Base-by-base conservation (phyloP, 2,888 invertebrate species). In the Cataglyphis albicans region DNA sequence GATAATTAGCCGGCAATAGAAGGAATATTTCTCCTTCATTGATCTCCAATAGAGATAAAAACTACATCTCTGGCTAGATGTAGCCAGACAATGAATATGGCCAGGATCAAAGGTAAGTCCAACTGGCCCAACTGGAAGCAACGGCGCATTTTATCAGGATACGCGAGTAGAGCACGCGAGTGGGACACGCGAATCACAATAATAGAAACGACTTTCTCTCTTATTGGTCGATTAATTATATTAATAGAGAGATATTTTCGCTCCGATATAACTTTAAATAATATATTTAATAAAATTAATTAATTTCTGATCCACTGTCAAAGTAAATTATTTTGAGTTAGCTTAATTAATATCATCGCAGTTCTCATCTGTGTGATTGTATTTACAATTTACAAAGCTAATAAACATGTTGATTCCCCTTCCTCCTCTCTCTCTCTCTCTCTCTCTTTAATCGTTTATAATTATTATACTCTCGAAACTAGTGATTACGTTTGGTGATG, bases 181-280 rank as follows among this genome's bases (percentile, higher is more conserved):
- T 29, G 29, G 29, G 29, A 29, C 29, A 29, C 29, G 29, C 29
- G 29, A 29, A 29, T 57, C 35, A 32, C 35, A 1, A 21, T 59
- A 68, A 59, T 21, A 59, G 29, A 48, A 59, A 25, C 59, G n/a
- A 59, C 41, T 70, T 6, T 35, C 35, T 6, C 32, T 35, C 44
- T 35, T 61, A 25, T 32, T 32, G 59, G 25, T 48, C 52, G 12
- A 80, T 80, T 70, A 78, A 68, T 70, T 35, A 70, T 9, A 70
- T 59, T 68, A 68, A 57, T 57, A 48, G 70, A 80, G 59, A 76
- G 38, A 61, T 80, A 80, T 80, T 70, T 70, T 70, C 44, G 25
- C 25, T 32, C 55, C 21, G 44, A 32, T 78, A 32, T 25, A 21
- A 57, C 29, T 70, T 70, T 18, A 21, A 70, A 59, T 78, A 18